Percentiles rank a stretch among this genome's conserved stretches.
Evolutionary conservation across 2,888 invertebrate genomes (phyloP).

Genomic region (Stegana nigrithorax): DNA sequence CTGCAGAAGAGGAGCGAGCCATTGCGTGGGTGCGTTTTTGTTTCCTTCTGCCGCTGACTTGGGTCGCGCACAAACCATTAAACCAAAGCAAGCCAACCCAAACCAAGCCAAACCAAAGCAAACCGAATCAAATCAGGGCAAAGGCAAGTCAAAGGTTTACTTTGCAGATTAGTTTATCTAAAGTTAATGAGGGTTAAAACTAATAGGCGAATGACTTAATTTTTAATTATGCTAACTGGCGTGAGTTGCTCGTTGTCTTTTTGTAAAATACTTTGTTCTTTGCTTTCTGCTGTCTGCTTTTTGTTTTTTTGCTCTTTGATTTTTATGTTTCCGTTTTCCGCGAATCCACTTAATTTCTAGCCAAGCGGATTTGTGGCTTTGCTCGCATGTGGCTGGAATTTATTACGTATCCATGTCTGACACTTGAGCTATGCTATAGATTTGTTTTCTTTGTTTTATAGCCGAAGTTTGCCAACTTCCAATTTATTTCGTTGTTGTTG

Average conservation of each 20-base stretch:
- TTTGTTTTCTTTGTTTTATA: slow-evolving; percentile 1
- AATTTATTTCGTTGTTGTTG: slow-evolving; percentile 13
- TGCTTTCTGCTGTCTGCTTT: not conserved
- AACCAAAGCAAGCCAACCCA: too few species aligned
- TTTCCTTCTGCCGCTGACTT: slow-evolving; percentile 24
- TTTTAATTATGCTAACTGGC: slow-evolving; percentile 50
- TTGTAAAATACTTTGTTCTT: too few species aligned
- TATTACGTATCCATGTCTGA: too few species aligned
- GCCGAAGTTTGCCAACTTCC: slow-evolving; percentile 11
- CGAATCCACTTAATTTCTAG: not conserved
- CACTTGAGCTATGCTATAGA: too few species aligned
- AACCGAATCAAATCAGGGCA: not conserved
- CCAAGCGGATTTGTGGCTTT: not conserved
- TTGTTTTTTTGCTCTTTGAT: not conserved
- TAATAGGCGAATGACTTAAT: slow-evolving; percentile 62
- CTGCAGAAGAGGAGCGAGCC: not conserved
- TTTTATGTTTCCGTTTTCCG: not conserved
- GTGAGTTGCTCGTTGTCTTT: slow-evolving; percentile 19
- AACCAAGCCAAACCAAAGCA: not conserved
- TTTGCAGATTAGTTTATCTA: slow-evolving; percentile 62
- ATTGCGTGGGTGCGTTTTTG: not conserved
- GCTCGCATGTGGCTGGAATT: not conserved
- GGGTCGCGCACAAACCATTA: slow-evolving; percentile 47
- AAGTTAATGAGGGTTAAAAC: slow-evolving; percentile 62
- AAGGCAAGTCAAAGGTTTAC: slow-evolving; percentile 51